phyloP scores from a whole-genome alignment of 2,888 invertebrate species.

The Netelia fuscicornis region DNA sequence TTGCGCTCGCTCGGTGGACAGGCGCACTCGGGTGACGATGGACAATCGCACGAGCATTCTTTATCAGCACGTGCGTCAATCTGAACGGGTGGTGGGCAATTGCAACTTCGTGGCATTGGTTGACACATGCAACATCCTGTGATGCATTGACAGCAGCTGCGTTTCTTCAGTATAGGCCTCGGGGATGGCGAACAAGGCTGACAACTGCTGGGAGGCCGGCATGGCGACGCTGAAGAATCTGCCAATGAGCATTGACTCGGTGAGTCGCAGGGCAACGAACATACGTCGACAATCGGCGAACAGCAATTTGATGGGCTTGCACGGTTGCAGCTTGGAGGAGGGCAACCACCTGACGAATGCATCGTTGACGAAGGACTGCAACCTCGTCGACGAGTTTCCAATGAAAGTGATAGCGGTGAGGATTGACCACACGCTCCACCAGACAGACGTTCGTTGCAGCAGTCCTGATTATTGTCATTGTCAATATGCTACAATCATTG shows the following conservation, averaged over 20 bases:
- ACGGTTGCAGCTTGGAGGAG: slow-evolving; percentile 34
- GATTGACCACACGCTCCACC: slow-evolving; percentile 70
- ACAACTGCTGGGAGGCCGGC: slow-evolving; percentile 59
- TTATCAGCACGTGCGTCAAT: slow-evolving; percentile 73
- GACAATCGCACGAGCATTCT: slow-evolving; percentile 76
- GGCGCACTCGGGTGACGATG: slow-evolving; percentile 76
- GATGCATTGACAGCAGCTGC: slow-evolving; percentile 70
- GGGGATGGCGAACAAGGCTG: slow-evolving; percentile 70
- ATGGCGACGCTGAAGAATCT: slow-evolving; percentile 17
- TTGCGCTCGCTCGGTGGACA: slow-evolving; percentile 77
- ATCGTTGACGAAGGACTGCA: slow-evolving; percentile 9
- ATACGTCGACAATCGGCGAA: slow-evolving; percentile 1
- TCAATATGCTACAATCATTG: neutral
- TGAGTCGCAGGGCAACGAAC: slow-evolving; percentile 15
- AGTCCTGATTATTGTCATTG: slow-evolving; percentile 57
- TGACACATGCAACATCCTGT: slow-evolving; percentile 74
- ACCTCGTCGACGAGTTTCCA: slow-evolving; percentile 30
- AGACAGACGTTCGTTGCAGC: slow-evolving; percentile 64
- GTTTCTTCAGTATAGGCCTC: slow-evolving; percentile 70
- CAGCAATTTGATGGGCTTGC: neutral
- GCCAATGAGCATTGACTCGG: slow-evolving; percentile 29
- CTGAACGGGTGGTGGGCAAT: slow-evolving; percentile 77
- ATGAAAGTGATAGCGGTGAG: slow-evolving; percentile 12
- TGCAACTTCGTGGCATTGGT: slow-evolving; percentile 75
- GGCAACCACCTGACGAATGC: slow-evolving; percentile 58